Evolutionary conservation across 30 jellyfish, hydroid and myxozoan species (phyloP), one percentile per base, ranked within the genome.

Genomic region (Hydractinia echinata): DNA sequence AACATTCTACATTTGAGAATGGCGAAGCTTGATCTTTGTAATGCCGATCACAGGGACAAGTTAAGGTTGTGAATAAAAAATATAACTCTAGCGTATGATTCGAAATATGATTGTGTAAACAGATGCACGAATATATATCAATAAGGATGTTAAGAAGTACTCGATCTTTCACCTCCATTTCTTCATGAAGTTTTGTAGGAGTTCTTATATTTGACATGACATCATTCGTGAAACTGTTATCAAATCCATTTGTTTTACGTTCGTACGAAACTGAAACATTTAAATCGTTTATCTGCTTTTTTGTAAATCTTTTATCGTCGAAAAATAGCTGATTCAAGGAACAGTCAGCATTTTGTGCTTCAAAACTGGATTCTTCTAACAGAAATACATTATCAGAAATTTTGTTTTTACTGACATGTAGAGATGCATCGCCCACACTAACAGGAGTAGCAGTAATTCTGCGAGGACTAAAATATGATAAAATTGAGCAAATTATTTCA

Each of bases 401-500:
- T 16, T 82, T 56, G 21, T 61, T 84, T 51, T 69, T 54, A 18
- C 67, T 76, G 53, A 61, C 79, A 6, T 66, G 70, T 10, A 86
- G 54, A 10, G 58, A 30, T 11, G 73, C 87, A 56, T 73, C 76
- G 79, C 61, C 86, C 51, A 79, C 81, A 48, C 87, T 84, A 19
- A 89, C 82, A n/a, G 92, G 84, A n/a, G 96, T 89, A 19, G 96
- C 88, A 3, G 96, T 89, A 77, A 89, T 89, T 14, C 96, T 61
- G 19, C 93, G 86, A 61, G 86, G 86, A 55, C 86, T 79, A 79
- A 55, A 79, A 55, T 10, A 8, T 11, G 13, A 18, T 53, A 53
- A 77, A 53, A 13, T 30, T 30, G 44, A 30, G 44, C 44, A 30
- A 30, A 30, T 30, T 2, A 30, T 30, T 30, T 30, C 44, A 30